These are phyloP conservation scores for Agrochola macilenta DNA, from an alignment of 2,888 invertebrate genomes.

Conservation along the genomic window DNA sequence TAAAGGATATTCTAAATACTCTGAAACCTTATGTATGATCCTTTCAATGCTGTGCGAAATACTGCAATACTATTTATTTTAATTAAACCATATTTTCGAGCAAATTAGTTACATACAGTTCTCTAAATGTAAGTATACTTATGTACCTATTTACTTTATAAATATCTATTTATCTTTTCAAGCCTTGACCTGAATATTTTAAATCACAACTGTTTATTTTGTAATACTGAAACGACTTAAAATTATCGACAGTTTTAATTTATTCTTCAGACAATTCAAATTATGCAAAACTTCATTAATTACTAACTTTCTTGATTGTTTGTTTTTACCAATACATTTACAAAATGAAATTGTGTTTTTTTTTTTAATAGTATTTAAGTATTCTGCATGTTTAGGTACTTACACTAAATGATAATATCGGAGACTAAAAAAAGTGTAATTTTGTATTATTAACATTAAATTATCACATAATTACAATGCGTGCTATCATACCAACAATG, in stretches of 20 bases:
- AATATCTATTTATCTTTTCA: neutral
- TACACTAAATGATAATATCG: slow-evolving; percentile 26
- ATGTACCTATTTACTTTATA: neutral
- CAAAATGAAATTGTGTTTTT: neutral
- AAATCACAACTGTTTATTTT: slow-evolving; percentile 14
- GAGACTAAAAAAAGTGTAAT: slow-evolving; percentile 4
- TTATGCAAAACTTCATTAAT: neutral
- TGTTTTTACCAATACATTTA: too few relatives aligned
- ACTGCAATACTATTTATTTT: slow-evolving; percentile 14
- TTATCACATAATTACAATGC: slow-evolving; percentile 3
- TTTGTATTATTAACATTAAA: slow-evolving; percentile 23
- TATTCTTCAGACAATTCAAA: neutral
- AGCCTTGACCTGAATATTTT: slow-evolving; percentile 33
- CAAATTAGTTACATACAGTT: neutral
- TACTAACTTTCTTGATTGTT: neutral
- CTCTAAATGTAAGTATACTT: slow-evolving; percentile 9
- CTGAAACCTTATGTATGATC: neutral
- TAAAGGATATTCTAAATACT: neutral
- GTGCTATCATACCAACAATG: slow-evolving; percentile 7
- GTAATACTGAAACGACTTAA: slow-evolving; percentile 20
- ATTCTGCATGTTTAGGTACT: slow-evolving; percentile 23
- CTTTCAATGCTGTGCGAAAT: neutral
- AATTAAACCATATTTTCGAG: too few relatives aligned
- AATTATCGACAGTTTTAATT: neutral
- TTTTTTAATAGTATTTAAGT: neutral